Conservation (phyloP, 2,888 invertebrate genomes). For the Scaptomyza tumidula region DNA sequence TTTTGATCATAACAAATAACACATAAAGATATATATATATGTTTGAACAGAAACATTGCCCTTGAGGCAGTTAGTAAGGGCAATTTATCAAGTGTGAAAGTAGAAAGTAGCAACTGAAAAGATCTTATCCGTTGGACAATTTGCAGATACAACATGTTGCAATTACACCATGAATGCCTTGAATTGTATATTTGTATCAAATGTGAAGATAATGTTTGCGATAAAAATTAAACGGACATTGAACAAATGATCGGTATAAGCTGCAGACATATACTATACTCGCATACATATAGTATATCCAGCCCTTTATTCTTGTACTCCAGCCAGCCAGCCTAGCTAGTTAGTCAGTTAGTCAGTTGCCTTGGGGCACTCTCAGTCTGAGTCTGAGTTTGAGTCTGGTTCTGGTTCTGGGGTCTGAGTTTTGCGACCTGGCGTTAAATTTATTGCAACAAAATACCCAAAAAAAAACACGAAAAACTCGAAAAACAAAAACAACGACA, state of each 20-base stretch:
- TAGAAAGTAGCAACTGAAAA: slow-evolving; percentile 15
- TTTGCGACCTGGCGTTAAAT: slow-evolving; percentile 74
- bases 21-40: slow-evolving; percentile 1
- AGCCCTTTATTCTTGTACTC: slow-evolving; percentile 5
- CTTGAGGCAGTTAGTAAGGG: neutral
- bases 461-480: neutral
- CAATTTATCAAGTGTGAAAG: slow-evolving; percentile 25
- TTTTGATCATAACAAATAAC: slow-evolving; percentile 7
- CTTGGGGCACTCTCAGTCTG: slow-evolving; percentile 43
- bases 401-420: slow-evolving; percentile 13
- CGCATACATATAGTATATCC: slow-evolving; percentile 6
- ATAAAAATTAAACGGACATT: slow-evolving; percentile 54
- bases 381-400: slow-evolving; percentile 6
- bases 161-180: slow-evolving; percentile 13
- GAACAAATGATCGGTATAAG: slow-evolving; percentile 49
- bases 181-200: slow-evolving; percentile 29
- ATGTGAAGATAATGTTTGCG: slow-evolving; percentile 49
- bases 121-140: slow-evolving; percentile 27
- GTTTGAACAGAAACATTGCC: neutral
- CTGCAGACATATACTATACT: slow-evolving; percentile 3
- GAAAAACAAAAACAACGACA: slow-evolving; percentile 11
- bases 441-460: slow-evolving; percentile 69
- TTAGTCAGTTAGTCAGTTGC: slow-evolving; percentile 29
- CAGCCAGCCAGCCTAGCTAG: neutral
- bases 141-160: slow-evolving; percentile 19